Evolutionary conservation across 2,888 invertebrate genomes (phyloP), one percentile per base, ranked within the genome.

Genomic region (Lucinisca nassula): DNA sequence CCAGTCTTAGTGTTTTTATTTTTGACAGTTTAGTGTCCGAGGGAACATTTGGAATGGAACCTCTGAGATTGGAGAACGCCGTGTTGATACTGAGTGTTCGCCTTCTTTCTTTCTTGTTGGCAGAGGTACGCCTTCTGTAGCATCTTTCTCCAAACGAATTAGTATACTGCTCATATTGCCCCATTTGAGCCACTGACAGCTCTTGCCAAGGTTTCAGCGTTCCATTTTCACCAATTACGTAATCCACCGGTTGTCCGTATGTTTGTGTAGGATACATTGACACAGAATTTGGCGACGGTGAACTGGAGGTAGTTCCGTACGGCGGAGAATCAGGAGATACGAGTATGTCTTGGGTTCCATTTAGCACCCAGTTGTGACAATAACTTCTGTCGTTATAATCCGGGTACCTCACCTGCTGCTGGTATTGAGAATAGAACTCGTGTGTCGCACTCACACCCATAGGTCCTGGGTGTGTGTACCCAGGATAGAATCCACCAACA

Each of bases 41-140:
- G 0, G 99, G 99, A 0, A 99, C 99, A 95, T 99, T 99, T 0
- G 99, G 99, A 93, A 99, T 99, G 96, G 99, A 98, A 90, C 99
- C 98, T 21, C 99, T 97, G 0, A 99, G 97, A 94, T 98, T 98
- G 0, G 98, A 98, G 96, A 99, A 99, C 0, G 99, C 99, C 77
- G 98, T 98, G 96, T 99, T 99, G 90, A 99, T 99, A 92, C 98
- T 98, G 95, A 98, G 98, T 0, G 99, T 99, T 78, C 99, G 97
- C 90, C 99, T 96, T 14, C 99, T 96, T 95, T 99, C 99, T 96
- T 99, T 99, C 96, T 98, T 98, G 96, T 99, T 99, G 27, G 99
- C 99, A 0, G 99, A 98, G 14, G 93, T 94, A 51, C 94, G 82
- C 37, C 95, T 89, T 82, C 95, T 93, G 45, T 94, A 91, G 83